Evolutionary conservation across 2,797 vertebrate species (phyloP), one percentile per base, ranked within the genome.

Genomic region (Monodelphis domestica): DNA sequence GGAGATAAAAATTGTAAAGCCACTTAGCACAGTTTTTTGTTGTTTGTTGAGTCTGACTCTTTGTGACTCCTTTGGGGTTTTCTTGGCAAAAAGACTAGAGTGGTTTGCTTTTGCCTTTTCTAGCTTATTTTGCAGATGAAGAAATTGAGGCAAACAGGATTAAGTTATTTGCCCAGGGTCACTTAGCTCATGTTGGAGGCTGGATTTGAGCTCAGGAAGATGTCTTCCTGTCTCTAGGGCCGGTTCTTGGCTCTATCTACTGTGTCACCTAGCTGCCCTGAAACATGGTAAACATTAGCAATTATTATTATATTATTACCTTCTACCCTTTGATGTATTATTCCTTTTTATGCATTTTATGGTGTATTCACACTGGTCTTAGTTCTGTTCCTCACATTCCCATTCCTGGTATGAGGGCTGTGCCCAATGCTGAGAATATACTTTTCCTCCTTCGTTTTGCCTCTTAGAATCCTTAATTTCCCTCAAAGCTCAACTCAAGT

Each of bases 381-480:
- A 1, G 26, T 50, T 38, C 70, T 84, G 9, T 84, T 50, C 38
- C 21, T 45, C 70, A 84, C 24, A 50, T 38, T 78, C 70, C 50
- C 38, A 45, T 50, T 50, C 38, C 38, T 50, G 45, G 9, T 38
- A 28, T 84, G 9, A 21, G 38, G 70, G 9, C 21, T 84, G 5
- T 12, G 38, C 3, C 70, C 38, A 7, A 45, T 26, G 21, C 21
- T 21, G 24, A 45, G 38, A 78, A 38, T 24, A 24, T 10, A 26
- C 38, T 3, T 1, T 7, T 1, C 9, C 9, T 84, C 12, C 9
- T 45, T 10, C 38, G 2, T 3, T 84, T 9, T 10, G 12, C 10
- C 3, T 10, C 21, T 84, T 50, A 50, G 70, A 12, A 50, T 84
- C 38, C 70, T 84, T 84, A 84, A 84, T 26, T 24, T 84, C 70